phyloP scores from a whole-genome alignment of 2,113 vertebrate genomes.

The Herpailurus yagouaroundi region DNA sequence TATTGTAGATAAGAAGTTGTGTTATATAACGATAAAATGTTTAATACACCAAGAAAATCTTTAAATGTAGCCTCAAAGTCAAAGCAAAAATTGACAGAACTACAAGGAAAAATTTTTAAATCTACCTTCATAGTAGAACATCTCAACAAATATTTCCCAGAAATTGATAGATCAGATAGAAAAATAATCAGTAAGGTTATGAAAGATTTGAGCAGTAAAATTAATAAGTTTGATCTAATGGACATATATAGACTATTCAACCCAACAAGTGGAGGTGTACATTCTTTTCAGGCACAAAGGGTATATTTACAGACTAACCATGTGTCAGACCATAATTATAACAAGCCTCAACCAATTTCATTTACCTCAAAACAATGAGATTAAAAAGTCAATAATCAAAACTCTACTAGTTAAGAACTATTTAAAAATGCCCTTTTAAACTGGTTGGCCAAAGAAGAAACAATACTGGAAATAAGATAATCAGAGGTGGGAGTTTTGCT shows the following conservation, averaged over 20 bases:
- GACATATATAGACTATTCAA: background rate
- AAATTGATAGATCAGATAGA: background rate
- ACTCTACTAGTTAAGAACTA: background rate
- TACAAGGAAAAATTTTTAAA: background rate
- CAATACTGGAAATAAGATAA: background rate
- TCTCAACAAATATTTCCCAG: constrained; percentile 8
- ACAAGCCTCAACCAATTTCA: background rate
- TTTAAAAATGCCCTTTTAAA: background rate
- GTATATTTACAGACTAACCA: background rate
- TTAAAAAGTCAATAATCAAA: background rate
- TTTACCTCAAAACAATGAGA: background rate
- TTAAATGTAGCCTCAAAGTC: background rate
- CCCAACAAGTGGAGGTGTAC: background rate
- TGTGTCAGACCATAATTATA: background rate
- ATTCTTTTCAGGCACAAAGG: background rate
- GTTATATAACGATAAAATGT: constrained; percentile 13
- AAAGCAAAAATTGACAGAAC: background rate
- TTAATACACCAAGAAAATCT: background rate
- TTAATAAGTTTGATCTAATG: constrained; percentile 33
- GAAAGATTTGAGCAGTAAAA: background rate
- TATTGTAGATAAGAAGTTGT: background rate
- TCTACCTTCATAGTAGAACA: background rate
- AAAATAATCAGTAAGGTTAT: background rate
- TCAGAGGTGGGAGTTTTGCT: background rate
- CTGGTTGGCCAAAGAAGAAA: background rate